Evolutionary conservation across 2,888 invertebrate genomes (phyloP).

Genomic region (Ochropleura leucogaster): DNA sequence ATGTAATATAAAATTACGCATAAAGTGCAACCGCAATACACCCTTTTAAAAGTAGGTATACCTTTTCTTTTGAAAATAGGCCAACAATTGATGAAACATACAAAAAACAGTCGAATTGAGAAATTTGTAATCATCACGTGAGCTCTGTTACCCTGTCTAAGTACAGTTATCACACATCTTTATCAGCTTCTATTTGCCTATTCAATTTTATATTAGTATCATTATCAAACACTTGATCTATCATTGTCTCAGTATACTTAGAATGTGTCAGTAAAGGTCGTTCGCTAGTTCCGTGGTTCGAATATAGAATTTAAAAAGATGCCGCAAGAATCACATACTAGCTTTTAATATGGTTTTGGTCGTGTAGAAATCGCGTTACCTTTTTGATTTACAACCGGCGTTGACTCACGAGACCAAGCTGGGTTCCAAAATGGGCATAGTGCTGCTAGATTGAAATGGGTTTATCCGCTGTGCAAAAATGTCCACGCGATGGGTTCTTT

Average conservation of each 20-base stretch:
- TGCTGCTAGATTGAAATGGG: no score
- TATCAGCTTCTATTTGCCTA: conserved; percentile 25
- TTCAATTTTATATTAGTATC: conserved; percentile 3
- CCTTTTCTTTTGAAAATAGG: no score
- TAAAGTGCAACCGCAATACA: no score
- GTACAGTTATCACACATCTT: background rate
- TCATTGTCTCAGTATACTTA: background rate
- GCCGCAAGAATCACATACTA: background rate
- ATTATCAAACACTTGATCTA: background rate
- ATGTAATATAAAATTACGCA: no score
- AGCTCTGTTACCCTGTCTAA: background rate
- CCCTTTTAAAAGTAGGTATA: no score
- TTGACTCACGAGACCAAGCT: no score
- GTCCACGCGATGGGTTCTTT: no score
- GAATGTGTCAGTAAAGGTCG: background rate
- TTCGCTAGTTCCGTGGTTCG: background rate
- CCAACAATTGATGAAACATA: no score
- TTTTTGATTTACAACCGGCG: background rate
- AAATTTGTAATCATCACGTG: no score
- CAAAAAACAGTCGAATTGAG: no score
- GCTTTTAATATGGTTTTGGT: background rate
- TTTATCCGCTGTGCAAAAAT: no score
- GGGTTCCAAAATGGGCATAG: no score
- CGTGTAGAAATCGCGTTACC: background rate
- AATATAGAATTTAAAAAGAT: conserved; percentile 2